Conservation (phyloP, 1,140 invertebrate species). For the Globodera ellingtonae region DNA sequence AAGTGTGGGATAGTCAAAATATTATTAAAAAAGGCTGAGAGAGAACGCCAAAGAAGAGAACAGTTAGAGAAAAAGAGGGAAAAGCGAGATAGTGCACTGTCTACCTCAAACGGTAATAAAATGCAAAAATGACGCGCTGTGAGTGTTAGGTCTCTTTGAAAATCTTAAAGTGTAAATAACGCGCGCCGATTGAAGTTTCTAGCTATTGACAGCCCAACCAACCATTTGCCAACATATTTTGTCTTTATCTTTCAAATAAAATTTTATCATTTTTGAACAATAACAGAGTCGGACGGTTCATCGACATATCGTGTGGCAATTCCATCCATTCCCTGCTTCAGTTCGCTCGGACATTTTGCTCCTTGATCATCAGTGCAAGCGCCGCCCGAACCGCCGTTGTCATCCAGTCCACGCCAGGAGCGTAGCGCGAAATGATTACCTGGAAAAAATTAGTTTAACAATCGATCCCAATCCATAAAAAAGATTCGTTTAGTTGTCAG, state of each 20-base stretch:
- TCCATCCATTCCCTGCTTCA: slow-evolving; percentile 46
- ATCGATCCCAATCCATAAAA: not conserved
- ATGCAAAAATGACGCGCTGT: too few species aligned
- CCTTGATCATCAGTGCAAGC: not conserved
- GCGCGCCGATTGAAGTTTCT: too few species aligned
- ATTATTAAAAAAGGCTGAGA: too few species aligned
- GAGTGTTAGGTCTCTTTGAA: too few species aligned
- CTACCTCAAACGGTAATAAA: too few species aligned
- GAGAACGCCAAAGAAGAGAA: too few species aligned
- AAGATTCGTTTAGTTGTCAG: not conserved
- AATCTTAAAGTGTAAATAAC: too few species aligned
- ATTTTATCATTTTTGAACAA: not conserved
- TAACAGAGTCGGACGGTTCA: not conserved
- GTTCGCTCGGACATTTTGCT: not conserved
- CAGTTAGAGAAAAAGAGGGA: too few species aligned
- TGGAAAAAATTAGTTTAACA: slow-evolving; percentile 14
- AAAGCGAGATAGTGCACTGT: too few species aligned
- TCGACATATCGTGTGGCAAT: slow-evolving; percentile 37
- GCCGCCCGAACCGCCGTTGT: not conserved
- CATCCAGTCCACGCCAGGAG: slow-evolving; percentile 53
- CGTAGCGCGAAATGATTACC: slow-evolving; percentile 52
- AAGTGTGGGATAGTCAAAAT: too few species aligned
- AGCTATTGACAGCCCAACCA: too few species aligned
- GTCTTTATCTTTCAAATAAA: not conserved
- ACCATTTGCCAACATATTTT: too few species aligned